Conservation (phyloP, 2,888 invertebrate genomes). For the Patella ulyssiponensis region DNA sequence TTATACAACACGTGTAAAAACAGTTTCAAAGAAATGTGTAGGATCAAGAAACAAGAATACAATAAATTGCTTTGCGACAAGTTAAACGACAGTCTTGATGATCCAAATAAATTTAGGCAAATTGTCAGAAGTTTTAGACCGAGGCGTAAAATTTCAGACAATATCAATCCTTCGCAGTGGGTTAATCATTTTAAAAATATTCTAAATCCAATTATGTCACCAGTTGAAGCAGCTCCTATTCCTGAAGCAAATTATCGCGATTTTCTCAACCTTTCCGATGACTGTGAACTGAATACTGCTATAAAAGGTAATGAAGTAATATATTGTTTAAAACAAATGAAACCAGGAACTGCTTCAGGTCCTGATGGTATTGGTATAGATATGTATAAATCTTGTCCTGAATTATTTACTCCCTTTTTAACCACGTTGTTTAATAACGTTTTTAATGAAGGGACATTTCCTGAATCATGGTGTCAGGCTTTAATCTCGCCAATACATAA, state of each 20-base stretch:
- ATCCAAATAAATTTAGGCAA: background rate
- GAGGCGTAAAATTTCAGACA: background rate
- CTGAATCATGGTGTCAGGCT: background rate
- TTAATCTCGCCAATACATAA: background rate
- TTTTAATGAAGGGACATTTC: background rate
- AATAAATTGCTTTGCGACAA: background rate
- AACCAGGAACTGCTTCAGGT: background rate
- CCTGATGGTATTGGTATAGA: background rate
- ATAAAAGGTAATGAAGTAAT: background rate
- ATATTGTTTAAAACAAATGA: constrained; percentile 4
- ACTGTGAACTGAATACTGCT: background rate
- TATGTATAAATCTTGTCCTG: background rate
- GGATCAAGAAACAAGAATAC: background rate
- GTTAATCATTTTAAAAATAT: background rate
- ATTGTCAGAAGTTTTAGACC: background rate
- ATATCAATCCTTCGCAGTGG: background rate
- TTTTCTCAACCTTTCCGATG: background rate
- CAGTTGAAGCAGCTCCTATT: background rate
- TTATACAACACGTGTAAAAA: background rate
- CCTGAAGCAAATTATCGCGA: background rate
- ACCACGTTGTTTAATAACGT: background rate
- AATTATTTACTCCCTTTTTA: background rate
- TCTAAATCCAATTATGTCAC: background rate
- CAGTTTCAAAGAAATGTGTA: background rate
- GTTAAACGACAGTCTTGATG: background rate